Percentiles rank a stretch among this genome's conserved stretches.
These are phyloP conservation scores for Gopherus flavomarginatus DNA, from an alignment of 2,113 vertebrate species.

Conservation along the genomic window DNA sequence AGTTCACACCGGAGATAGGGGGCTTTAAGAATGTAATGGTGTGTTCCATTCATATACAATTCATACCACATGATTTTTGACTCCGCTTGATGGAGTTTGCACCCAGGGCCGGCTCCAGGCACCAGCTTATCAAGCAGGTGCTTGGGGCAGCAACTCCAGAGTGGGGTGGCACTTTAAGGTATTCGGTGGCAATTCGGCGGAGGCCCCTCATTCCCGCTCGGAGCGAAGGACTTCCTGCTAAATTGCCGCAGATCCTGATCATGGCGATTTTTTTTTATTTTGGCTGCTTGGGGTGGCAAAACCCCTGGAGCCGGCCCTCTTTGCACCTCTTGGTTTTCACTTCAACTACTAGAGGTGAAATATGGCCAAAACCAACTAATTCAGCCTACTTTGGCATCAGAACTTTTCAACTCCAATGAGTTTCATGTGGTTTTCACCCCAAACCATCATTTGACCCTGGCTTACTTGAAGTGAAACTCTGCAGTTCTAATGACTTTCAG, in stretches of 20 bases:
- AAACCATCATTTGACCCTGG: rapidly evolving
- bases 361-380: not conserved
- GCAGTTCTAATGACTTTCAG: not conserved
- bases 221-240: too few species aligned
- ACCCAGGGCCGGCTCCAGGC: too few species aligned
- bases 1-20: not conserved
- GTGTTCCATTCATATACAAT: not conserved
- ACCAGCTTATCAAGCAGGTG: too few species aligned
- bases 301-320: too few species aligned
- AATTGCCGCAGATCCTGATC: too few species aligned
- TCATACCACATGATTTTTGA: not conserved
- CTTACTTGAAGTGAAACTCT: not conserved
- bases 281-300: too few species aligned
- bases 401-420: not conserved
- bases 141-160: too few species aligned
- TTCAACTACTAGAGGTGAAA: not conserved
- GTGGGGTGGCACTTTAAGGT: too few species aligned
- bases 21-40: not conserved
- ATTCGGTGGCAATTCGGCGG: too few species aligned
- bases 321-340: not conserved
- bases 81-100: not conserved
- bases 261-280: too few species aligned
- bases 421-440: not conserved
- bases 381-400: not conserved
- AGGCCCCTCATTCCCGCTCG: too few species aligned